phyloP scores from a whole-genome alignment of 2,888 invertebrate genomes.

The Mimumesa dahlbomi region DNA sequence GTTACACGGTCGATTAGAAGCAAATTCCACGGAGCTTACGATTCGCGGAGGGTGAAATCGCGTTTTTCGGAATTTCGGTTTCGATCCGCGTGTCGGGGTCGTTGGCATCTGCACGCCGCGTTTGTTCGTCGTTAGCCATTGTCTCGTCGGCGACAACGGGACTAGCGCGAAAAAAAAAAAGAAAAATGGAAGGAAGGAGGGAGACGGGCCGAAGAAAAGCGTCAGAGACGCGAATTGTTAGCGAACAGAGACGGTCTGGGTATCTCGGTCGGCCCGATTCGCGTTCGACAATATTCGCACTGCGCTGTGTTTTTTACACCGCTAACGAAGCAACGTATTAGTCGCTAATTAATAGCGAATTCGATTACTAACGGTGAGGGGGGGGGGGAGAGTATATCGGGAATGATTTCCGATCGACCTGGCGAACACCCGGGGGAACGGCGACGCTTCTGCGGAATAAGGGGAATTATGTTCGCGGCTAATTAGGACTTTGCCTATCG shows the following conservation, averaged over 20 bases:
- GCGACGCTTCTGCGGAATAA: conserved; percentile 13
- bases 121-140: conserved; percentile 43
- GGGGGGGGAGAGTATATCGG: conserved; percentile 23
- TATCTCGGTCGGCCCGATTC: conserved; percentile 35
- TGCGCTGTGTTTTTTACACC: conserved; percentile 38
- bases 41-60: conserved; percentile 15
- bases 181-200: conserved; percentile 32
- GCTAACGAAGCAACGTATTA: conserved; percentile 62
- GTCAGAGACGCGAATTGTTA: conserved; percentile 48
- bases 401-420: no score
- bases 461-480: conserved; percentile 34
- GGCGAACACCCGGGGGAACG: no score
- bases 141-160: conserved; percentile 43
- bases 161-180: conserved; percentile 41
- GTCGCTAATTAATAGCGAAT: conserved; percentile 65
- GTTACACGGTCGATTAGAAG: no score
- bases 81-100: conserved; percentile 29
- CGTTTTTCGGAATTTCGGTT: conserved; percentile 14
- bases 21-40: no score
- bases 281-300: conserved; percentile 43
- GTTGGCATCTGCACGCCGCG: conserved; percentile 39
- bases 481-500: conserved; percentile 42
- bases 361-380: no score
- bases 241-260: conserved; percentile 23
- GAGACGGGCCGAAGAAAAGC: conserved; percentile 13